Conservation (phyloP, 1,140 invertebrate genomes). For the Nephotettix cincticeps region DNA sequence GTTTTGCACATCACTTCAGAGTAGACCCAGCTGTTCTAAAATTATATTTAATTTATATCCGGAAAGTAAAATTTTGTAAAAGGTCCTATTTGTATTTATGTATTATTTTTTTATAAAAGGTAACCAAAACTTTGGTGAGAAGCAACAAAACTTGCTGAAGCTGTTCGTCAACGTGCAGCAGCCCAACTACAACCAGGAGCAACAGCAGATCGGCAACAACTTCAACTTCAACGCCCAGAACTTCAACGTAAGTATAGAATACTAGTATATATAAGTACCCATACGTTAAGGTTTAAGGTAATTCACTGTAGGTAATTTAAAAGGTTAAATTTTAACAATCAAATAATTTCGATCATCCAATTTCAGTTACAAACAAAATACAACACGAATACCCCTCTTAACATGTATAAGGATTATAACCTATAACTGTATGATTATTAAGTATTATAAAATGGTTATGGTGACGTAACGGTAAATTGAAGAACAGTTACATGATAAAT, state of each 20-base stretch:
- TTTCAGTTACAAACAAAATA: background rate
- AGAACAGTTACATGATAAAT: background rate
- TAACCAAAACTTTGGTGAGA: conserved; percentile 31
- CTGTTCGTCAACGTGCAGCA: conserved; percentile 32
- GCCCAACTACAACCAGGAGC: conserved; percentile 10
- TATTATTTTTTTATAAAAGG: conserved; percentile 22
- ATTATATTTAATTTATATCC: no score
- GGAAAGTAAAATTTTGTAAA: background rate
- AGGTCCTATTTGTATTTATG: background rate
- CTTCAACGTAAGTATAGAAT: conserved; percentile 11
- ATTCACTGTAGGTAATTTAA: background rate
- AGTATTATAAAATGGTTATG: no score
- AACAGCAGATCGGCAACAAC: background rate
- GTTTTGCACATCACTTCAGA: no score
- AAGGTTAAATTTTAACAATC: background rate
- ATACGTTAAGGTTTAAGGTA: no score
- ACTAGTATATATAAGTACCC: no score
- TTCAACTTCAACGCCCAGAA: background rate
- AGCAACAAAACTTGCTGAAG: conserved; percentile 36
- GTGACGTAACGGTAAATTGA: no score
- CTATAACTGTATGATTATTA: no score
- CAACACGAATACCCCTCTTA: background rate
- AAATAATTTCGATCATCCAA: background rate
- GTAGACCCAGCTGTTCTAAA: no score
- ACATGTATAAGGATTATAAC: background rate